These are phyloP conservation scores for Drosophila melanica DNA, from an alignment of 1,140 invertebrate species.

Conservation along the genomic window DNA sequence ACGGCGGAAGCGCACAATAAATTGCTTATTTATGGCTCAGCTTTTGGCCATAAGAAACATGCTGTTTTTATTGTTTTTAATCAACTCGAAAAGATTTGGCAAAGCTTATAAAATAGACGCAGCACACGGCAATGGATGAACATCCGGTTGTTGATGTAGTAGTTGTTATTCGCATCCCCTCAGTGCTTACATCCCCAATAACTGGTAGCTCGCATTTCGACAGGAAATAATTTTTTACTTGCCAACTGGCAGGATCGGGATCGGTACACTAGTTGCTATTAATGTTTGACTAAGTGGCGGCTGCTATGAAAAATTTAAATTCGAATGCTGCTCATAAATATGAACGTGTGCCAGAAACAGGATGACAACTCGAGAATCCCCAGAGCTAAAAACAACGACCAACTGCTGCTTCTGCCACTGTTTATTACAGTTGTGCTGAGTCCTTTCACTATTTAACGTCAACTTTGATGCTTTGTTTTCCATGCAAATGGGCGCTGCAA, in stretches of 20 bases:
- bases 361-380: constrained; percentile 13
- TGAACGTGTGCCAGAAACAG: constrained; percentile 10
- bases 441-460: constrained; percentile 19
- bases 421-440: constrained; percentile 19
- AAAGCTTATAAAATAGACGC: constrained; percentile 80
- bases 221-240: constrained; percentile 76
- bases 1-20: constrained; percentile 81
- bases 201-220: constrained; percentile 39
- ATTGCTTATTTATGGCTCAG: constrained; percentile 82
- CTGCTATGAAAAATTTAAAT: constrained; percentile 30
- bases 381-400: constrained; percentile 30
- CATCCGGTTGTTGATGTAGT: constrained; percentile 60
- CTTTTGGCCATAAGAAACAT: constrained; percentile 79
- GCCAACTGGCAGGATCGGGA: constrained; percentile 18
- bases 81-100: constrained; percentile 81
- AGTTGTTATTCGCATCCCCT: constrained; percentile 17
- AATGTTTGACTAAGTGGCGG: constrained; percentile 38
- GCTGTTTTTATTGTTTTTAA: constrained; percentile 83
- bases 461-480: constrained; percentile 64
- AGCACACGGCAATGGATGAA: constrained; percentile 69
- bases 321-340: constrained; percentile 27
- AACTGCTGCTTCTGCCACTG: constrained; percentile 23
- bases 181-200: background rate
- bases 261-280: constrained; percentile 41
- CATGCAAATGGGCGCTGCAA: constrained; percentile 43